Evolutionary conservation across 1,140 invertebrate genomes (phyloP).

Genomic region (Lepidostoma basale): DNA sequence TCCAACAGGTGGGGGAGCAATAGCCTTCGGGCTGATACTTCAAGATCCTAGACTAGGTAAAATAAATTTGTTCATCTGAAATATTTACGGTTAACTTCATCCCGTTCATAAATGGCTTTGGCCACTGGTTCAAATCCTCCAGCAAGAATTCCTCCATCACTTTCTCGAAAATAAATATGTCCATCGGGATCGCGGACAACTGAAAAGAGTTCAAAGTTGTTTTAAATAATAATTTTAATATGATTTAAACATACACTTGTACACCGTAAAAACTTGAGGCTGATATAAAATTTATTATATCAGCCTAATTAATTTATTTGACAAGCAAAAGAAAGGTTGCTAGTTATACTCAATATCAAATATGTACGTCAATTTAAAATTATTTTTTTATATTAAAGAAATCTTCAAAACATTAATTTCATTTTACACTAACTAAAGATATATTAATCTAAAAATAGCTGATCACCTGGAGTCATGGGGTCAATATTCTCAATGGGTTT

Average conservation of each 20-base stretch:
- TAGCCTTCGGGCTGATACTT: too few species aligned
- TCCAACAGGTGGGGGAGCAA: too few species aligned
- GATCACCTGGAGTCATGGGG: slow-evolving; percentile 73
- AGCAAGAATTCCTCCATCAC: slow-evolving; percentile 77
- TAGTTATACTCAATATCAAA: too few species aligned
- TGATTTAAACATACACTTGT: too few species aligned
- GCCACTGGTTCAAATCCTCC: slow-evolving; percentile 87
- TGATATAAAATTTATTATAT: too few species aligned
- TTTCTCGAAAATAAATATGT: slow-evolving; percentile 83
- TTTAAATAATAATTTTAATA: too few species aligned
- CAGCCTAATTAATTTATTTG: too few species aligned
- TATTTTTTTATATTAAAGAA: slow-evolving; percentile 6
- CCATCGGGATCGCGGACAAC: slow-evolving; percentile 92
- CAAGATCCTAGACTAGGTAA: too few species aligned
- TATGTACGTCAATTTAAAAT: too few species aligned
- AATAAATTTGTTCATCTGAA: too few species aligned
- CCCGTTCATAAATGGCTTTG: slow-evolving; percentile 90
- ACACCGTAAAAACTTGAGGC: too few species aligned
- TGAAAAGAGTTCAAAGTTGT: slow-evolving; percentile 48
- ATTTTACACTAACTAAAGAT: not conserved
- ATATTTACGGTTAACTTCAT: slow-evolving; percentile 64
- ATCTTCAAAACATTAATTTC: not conserved
- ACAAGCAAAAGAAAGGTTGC: too few species aligned
- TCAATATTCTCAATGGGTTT: slow-evolving; percentile 74
- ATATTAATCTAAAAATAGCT: not conserved